A percentile compares a stretch with the other conserved stretches of the same genome.
phyloP scores from a whole-genome alignment of 1,140 invertebrate species.

The Pollicipes pollicipes region DNA sequence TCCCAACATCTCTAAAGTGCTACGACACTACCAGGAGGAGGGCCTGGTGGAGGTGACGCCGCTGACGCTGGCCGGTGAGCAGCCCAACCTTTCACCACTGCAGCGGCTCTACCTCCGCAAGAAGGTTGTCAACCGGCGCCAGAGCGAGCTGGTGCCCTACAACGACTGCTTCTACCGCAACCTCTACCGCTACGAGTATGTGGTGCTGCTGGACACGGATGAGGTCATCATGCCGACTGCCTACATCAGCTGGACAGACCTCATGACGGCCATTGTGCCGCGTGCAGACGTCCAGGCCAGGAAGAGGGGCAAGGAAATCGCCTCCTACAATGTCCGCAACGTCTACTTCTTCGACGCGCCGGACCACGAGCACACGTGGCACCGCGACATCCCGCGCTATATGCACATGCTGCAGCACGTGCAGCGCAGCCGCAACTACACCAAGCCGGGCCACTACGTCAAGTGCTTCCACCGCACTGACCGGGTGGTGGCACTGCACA shows the following conservation, averaged over 20 bases:
- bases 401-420: conserved; percentile 90
- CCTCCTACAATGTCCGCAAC: conserved; percentile 78
- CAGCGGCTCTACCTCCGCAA: conserved; percentile 76
- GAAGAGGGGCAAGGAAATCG: conserved; percentile 19
- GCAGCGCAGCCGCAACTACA: conserved; percentile 73
- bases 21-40: conserved; percentile 54
- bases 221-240: conserved; percentile 75
- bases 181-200: conserved; percentile 74
- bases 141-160: conserved; percentile 90
- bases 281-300: conserved; percentile 23
- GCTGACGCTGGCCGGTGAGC: conserved; percentile 70
- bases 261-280: conserved; percentile 53
- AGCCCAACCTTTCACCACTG: conserved; percentile 71
- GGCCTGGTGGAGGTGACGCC: conserved; percentile 67
- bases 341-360: conserved; percentile 88
- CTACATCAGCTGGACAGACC: conserved; percentile 41
- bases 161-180: conserved; percentile 92
- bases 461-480: conserved; percentile 88
- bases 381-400: conserved; percentile 65
- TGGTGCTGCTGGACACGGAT: conserved; percentile 78
- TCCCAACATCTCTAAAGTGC: conserved; percentile 72
- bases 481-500: conserved; percentile 70
- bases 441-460: conserved; percentile 79
- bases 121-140: conserved; percentile 61
- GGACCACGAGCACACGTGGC: conserved; percentile 57